phyloP scores from a whole-genome alignment of 2,888 invertebrate species.

The Melanchra persicariae region DNA sequence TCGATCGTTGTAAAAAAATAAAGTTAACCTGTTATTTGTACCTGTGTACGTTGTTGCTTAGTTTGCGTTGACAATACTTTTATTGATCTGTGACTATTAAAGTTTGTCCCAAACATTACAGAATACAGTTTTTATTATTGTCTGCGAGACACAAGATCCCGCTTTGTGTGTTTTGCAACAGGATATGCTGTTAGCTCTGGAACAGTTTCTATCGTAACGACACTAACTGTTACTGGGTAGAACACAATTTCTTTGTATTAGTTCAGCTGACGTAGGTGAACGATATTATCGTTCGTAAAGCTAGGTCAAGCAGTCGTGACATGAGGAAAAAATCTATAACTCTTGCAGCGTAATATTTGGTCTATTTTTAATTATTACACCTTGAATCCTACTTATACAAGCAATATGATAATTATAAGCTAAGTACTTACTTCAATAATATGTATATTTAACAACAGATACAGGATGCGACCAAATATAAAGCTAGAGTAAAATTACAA shows the following conservation, averaged over 20 bases:
- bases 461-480: too few relatives aligned
- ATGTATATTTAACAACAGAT: too few relatives aligned
- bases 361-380: too few relatives aligned
- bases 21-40: background rate
- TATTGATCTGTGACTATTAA: constrained; percentile 7
- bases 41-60: background rate
- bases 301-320: background rate
- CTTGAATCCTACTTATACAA: too few relatives aligned
- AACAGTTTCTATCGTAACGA: constrained; percentile 30
- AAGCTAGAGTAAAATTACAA: too few relatives aligned
- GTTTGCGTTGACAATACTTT: background rate
- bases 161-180: constrained; percentile 43
- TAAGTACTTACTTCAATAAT: too few relatives aligned
- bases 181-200: constrained; percentile 36
- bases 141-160: constrained; percentile 41
- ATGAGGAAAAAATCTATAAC: constrained; percentile 2
- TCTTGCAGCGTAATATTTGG: background rate
- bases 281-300: constrained; percentile 5
- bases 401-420: too few relatives aligned
- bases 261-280: constrained; percentile 28
- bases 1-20: background rate
- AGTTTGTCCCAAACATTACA: constrained; percentile 19
- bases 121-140: constrained; percentile 29
- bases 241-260: constrained; percentile 37
- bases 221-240: constrained; percentile 22